A percentile compares a stretch with the other conserved stretches of the same genome.
These are phyloP conservation scores for Madoqua kirkii DNA, from an alignment of 2,113 vertebrate genomes.

Conservation along the genomic window DNA sequence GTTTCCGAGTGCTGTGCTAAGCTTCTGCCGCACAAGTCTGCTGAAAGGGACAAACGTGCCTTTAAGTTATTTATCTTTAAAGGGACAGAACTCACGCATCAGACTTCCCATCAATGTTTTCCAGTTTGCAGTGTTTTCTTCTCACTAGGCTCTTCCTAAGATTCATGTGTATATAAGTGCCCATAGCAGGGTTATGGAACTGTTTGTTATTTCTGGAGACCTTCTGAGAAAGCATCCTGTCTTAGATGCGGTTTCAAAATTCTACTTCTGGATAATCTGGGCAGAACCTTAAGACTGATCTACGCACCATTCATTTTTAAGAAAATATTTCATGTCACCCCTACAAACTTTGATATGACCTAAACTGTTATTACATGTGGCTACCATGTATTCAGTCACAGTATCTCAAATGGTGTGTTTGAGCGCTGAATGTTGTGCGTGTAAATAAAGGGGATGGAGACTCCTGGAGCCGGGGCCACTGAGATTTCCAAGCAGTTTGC, in stretches of 20 bases:
- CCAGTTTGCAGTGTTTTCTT: background rate
- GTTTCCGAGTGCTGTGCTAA: background rate
- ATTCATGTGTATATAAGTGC: accelerated
- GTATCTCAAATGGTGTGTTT: accelerated
- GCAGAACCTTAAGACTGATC: background rate
- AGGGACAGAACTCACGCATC: background rate
- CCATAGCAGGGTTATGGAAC: background rate
- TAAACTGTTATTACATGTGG: background rate
- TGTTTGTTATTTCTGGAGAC: background rate
- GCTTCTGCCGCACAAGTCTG: background rate
- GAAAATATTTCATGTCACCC: background rate
- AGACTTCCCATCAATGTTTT: accelerated
- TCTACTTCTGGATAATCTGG: background rate
- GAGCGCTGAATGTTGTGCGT: accelerated
- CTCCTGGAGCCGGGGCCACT: accelerated
- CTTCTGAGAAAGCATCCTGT: background rate
- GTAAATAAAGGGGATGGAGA: background rate
- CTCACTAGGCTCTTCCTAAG: background rate
- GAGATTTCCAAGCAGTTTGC: too few species aligned
- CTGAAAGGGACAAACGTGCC: background rate
- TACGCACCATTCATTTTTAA: background rate
- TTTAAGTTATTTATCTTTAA: background rate
- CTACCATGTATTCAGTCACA: background rate
- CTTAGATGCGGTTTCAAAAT: background rate
- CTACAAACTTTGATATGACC: background rate